Evolutionary conservation across 2,797 vertebrate genomes (phyloP), one percentile per base, ranked within the genome.

Genomic region (Rhyacichthys aspro): DNA sequence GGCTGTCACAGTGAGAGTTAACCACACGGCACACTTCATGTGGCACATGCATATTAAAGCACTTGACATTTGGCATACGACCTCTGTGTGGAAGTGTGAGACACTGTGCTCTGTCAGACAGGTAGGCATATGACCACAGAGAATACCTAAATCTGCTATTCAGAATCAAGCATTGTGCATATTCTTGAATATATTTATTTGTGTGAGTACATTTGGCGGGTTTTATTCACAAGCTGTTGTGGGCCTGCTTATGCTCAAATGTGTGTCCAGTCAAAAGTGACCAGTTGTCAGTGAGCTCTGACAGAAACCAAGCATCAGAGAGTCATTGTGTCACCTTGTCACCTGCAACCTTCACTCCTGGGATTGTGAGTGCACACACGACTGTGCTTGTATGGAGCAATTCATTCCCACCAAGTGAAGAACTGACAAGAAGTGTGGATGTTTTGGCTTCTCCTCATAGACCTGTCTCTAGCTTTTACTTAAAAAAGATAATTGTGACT

Each of bases 221-320:
- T 33, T 14, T 46, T 55, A 39, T 49, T 59, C 44, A 56, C 7
- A 46, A 64, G 65, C 46, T 61, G 12, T 44, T 55, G 9, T 59
- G 43, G 37, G 19, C 42, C 17, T 52, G n/a, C 43, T n/a, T 32
- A 8, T 44, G 14, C 49, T 37, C 45, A 34, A 33, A 11, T 55
- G 63, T 59, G 67, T 59, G 59, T 79, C 70, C 64, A 78, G 55
- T 85, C 78, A 79, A 63, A 84, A 69, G 77, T 82, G 85, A 81
- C 83, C 80, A n/a, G n/a, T n/a, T n/a, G n/a, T n/a, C n/a, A n/a
- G n/a, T n/a, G n/a, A 72, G 67, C 78, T 74, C 62, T 82, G 78
- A 88, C 79, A 87, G 79, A 72, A 78, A 79, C 66, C 76, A 78
- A 79, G 66, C 87, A 87, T 87, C 82, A 79, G 64, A 73, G 68